A percentile compares a stretch with the other conserved stretches of the same genome.
Evolutionary conservation across 2,113 vertebrate species (phyloP).

Genomic region (Corvus moneduloides): DNA sequence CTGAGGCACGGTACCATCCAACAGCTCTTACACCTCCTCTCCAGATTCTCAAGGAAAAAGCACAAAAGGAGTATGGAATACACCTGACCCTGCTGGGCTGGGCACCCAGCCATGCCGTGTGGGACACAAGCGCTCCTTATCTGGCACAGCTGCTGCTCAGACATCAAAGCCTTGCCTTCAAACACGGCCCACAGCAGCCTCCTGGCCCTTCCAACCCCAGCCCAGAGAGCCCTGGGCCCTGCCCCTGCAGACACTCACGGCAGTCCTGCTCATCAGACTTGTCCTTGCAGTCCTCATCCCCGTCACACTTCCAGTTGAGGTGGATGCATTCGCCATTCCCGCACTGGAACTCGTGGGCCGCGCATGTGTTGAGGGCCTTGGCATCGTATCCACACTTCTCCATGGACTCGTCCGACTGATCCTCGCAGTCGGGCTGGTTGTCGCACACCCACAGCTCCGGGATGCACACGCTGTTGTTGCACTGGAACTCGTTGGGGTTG

Average conservation of each 20-base stretch:
- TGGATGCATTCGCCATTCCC: slow-evolving; percentile 90
- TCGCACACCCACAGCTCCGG: slow-evolving; percentile 92
- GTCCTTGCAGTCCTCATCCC: slow-evolving; percentile 96
- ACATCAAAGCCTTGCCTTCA: background rate
- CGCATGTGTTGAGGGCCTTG: slow-evolving; percentile 79
- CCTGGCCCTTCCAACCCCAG: background rate
- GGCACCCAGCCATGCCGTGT: background rate
- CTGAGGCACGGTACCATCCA: background rate
- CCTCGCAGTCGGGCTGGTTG: slow-evolving; percentile 89
- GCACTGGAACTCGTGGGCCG: slow-evolving; percentile 86
- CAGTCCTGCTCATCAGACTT: slow-evolving; percentile 93
- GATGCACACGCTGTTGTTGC: slow-evolving; percentile 89
- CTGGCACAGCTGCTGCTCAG: background rate
- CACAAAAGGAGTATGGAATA: background rate
- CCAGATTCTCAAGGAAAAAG: background rate
- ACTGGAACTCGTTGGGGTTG: slow-evolving; percentile 90
- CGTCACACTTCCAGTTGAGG: slow-evolving; percentile 95
- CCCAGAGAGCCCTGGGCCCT: background rate
- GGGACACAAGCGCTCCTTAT: background rate
- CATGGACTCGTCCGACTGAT: slow-evolving; percentile 86
- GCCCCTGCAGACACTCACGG: slow-evolving; percentile 79
- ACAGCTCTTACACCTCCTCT: background rate
- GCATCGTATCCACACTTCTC: slow-evolving; percentile 82
- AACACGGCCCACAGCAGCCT: background rate
- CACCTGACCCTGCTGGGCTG: background rate